Base-by-base conservation (phyloP, 2,113 vertebrate genomes). In the Bufo gargarizans region DNA sequence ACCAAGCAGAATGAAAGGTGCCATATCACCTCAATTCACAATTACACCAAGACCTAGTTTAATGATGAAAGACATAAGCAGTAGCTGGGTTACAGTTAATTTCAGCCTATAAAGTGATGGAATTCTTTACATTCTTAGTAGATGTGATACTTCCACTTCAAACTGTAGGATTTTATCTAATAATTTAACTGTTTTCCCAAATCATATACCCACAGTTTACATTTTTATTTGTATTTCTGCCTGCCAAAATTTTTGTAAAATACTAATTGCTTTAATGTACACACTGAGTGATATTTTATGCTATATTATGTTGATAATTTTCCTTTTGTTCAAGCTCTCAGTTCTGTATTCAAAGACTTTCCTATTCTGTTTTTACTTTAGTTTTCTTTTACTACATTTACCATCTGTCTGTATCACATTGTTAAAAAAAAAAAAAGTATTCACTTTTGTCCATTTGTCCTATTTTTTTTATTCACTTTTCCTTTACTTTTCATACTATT, bases 101-200 rank as follows among this genome's bases (percentile, higher is more conserved):
- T 80, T 43, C 77, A 22, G 11, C 1, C 2, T 17, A 2, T 22
- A 9, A 53, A 77, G 20, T 0, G 10, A 55, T 58, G 20, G 7
- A 20, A 58, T 2, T 22, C 16, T 71, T 43, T 33, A 45, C 2
- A 17, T n/a, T n/a, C n/a, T n/a, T n/a, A n/a, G n/a, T 33, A 81
- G 22, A 81, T 61, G 13, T 81, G 56, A 81, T 81, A 81, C 55
- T 80, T 49, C 72, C 72, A 58, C n/a, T 81, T 81, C 16, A 61
- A 81, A 59, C 13, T 81, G 22, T 53, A 20, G n/a, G 77, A 77
- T 55, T 2, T 78, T 20, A 56, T n/a, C 47, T 20, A 53, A 3
- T 76, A 20, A 10, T 77, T 53, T 20, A 78, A 6, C 20, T 59
- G 6, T 80, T n/a, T 11, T 80, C 14, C 77, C 45, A 13, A 59